phyloP scores from a whole-genome alignment of 2,797 vertebrate species.

The Bryconaethiops microstoma region DNA sequence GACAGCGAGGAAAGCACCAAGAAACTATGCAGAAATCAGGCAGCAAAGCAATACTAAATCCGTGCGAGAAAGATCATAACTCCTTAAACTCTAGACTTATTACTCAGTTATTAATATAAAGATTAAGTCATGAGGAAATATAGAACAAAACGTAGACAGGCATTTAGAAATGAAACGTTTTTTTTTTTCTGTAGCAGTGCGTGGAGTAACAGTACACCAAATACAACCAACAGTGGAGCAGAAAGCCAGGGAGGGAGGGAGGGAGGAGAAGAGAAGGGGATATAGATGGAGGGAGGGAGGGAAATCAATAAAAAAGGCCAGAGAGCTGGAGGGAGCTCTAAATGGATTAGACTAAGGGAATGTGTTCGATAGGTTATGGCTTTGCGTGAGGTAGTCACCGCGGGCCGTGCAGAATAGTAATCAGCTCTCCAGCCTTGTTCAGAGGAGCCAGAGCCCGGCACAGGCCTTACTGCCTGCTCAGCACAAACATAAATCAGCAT shows the following conservation, averaged over 20 bases:
- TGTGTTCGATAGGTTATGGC: slow-evolving; percentile 85
- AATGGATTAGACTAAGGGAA: slow-evolving; percentile 84
- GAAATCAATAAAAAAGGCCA: slow-evolving; percentile 82
- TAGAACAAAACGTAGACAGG: slow-evolving; percentile 29
- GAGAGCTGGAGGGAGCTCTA: slow-evolving; percentile 80
- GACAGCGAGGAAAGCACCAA: slow-evolving; percentile 43
- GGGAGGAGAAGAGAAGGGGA: slow-evolving; percentile 68
- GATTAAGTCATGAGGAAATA: neutral
- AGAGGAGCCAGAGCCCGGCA: slow-evolving; percentile 29
- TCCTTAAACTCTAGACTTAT: neutral
- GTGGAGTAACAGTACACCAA: slow-evolving; percentile 49
- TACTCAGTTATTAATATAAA: neutral
- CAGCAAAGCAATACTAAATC: slow-evolving; percentile 62
- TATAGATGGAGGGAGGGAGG: slow-evolving; percentile 76
- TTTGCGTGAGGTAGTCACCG: slow-evolving; percentile 71
- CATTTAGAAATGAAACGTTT: slow-evolving; percentile 17
- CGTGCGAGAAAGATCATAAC: neutral
- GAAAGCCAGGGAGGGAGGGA: slow-evolving; percentile 63
- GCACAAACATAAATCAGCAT: slow-evolving; percentile 51
- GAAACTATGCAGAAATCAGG: slow-evolving; percentile 13
- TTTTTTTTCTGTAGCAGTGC: slow-evolving; percentile 28
- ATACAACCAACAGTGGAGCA: slow-evolving; percentile 67
- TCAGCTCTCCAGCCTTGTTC: slow-evolving; percentile 66
- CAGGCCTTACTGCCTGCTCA: slow-evolving; percentile 80
- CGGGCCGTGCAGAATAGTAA: slow-evolving; percentile 64